phyloP scores from a whole-genome alignment of 2,113 vertebrate species.

The Rhynchomys soricoides region DNA sequence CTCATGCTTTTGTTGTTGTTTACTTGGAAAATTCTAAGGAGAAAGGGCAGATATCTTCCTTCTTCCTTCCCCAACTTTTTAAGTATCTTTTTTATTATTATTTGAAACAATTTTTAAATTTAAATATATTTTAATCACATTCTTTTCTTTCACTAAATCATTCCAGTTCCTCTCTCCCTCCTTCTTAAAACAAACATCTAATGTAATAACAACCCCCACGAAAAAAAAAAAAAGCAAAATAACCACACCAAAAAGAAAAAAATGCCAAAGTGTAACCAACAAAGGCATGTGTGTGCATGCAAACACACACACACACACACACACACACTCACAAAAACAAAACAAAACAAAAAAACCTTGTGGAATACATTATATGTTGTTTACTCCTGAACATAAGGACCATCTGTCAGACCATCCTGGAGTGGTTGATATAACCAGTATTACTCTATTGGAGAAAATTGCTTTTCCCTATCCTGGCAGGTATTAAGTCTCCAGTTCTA shows the following conservation, averaged over 20 bases:
- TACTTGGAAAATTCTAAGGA: neutral
- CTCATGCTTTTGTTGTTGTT: neutral
- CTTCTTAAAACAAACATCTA: neutral
- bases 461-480: neutral
- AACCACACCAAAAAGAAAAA: neutral
- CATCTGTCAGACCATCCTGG: neutral
- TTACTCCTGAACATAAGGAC: neutral
- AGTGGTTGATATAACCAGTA: neutral
- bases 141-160: neutral
- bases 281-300: neutral
- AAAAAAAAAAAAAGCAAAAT: neutral
- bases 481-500: slow-evolving; percentile 7
- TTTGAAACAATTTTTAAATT: neutral
- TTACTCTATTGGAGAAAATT: neutral
- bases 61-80: neutral
- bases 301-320: neutral
- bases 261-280: neutral
- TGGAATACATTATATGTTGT: neutral
- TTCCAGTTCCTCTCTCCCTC: neutral
- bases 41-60: neutral
- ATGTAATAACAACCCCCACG: neutral
- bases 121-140: neutral
- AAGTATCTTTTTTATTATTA: neutral
- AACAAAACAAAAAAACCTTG: neutral
- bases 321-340: neutral